Conservation (phyloP, 2,113 vertebrate genomes). For the Conger conger region DNA sequence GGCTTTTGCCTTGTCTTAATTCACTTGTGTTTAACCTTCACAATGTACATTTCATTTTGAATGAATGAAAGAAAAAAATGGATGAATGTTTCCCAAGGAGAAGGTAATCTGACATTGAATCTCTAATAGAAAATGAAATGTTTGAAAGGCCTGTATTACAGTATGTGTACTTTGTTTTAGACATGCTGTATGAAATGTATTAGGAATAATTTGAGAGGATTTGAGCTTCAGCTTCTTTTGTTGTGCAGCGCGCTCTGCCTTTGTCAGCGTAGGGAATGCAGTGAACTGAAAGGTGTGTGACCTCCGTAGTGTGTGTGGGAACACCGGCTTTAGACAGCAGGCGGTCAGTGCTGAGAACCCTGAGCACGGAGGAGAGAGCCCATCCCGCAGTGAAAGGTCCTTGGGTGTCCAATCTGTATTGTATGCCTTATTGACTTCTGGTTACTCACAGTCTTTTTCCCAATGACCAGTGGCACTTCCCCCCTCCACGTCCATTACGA, state of each 20-base stretch:
- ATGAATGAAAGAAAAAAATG: constrained; percentile 6
- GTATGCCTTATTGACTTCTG: constrained; percentile 21
- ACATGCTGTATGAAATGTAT: too few species aligned
- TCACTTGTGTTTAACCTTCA: constrained; percentile 17
- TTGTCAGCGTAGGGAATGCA: neutral
- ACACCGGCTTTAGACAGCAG: neutral
- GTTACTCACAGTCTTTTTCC: constrained; percentile 15
- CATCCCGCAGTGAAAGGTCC: neutral
- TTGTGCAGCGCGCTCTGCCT: neutral
- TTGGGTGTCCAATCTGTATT: constrained; percentile 12
- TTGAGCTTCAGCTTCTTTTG: neutral
- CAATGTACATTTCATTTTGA: constrained; percentile 19
- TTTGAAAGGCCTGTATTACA: neutral
- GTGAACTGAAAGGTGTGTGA: constrained; percentile 7
- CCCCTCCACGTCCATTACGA: constrained; percentile 52
- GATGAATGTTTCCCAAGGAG: neutral
- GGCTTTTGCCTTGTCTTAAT: constrained; percentile 39
- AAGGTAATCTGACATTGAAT: neutral
- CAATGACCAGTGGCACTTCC: constrained; percentile 22
- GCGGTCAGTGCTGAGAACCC: neutral
- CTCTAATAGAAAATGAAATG: constrained; percentile 15
- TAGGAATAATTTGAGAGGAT: neutral
- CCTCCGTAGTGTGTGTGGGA: neutral
- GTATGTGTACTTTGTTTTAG: too few species aligned
- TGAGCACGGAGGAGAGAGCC: neutral